Base-by-base conservation (phyloP, 2,113 vertebrate species). In the Megalops atlanticus region DNA sequence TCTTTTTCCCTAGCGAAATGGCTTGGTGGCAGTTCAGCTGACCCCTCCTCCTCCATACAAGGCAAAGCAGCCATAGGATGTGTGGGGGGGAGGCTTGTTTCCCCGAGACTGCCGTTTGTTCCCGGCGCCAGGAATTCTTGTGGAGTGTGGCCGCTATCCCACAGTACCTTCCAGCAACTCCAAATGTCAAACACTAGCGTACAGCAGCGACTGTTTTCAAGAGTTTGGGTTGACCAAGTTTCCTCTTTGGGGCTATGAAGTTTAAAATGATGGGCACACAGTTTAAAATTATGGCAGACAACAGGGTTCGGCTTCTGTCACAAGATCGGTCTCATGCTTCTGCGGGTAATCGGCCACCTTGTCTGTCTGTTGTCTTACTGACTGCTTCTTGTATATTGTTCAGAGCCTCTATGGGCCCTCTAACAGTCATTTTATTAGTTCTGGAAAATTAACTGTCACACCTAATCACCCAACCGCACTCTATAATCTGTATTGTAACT, bases 101-200 rank as follows among this genome's bases (percentile, higher is more conserved):
- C 73, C 8, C 35, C 41, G 27, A 70, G 15, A 76, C 0, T 70
- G 49, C 72, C 21, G 10, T 78, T 90, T 88, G 15, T 86, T 85
- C 70, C 76, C 33, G 64, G 24, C 77, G 74, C 12, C 36, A 84
- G 52, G 76, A 58, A 76, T 77, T 85, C 35, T 35, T 21, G 69
- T 43, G 64, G 75, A 64, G 33, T 82, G 0, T 71, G 74, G 43
- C 47, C 84, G 16, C 49, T 87, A 24, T 83, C 80, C 43, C 80
- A 82, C 58, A 31, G 68, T 76, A 52, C 78, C 80, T 81, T 78
- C n/a, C 33, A 86, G 86, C 82, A 88, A 77, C 77, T 81, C 70
- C 77, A 58, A 75, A 84, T 80, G 85, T 81, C 71, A 85, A 87
- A 87, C 80, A 85, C 80, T 85, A 86, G 39, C 39, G 2, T 78